A percentile compares a stretch with the other conserved stretches of the same genome.
phyloP scores from a whole-genome alignment of 2,888 invertebrate genomes.

The Ornithoptera priamus region DNA sequence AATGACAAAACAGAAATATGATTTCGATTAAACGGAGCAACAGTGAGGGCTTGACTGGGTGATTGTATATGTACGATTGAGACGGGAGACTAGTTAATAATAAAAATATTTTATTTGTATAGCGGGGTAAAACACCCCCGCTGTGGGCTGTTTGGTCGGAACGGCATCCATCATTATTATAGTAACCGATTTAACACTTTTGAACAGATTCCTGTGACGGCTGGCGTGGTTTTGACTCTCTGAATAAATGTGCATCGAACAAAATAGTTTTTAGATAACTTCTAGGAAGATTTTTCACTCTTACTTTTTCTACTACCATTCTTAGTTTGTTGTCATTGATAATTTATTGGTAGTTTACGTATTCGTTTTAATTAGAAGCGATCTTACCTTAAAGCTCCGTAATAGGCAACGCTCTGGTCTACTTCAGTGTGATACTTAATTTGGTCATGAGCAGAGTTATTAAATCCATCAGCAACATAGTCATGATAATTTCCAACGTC shows the following conservation, averaged over 20 bases:
- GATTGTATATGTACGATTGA: constrained; percentile 54
- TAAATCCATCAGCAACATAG: constrained; percentile 59
- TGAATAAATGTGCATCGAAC: constrained; percentile 46
- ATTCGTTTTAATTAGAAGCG: constrained; percentile 28
- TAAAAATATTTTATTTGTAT: constrained; percentile 80
- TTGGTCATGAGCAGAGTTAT: constrained; percentile 58
- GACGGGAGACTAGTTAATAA: constrained; percentile 72
- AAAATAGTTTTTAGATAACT: constrained; percentile 19
- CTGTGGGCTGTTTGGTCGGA: constrained; percentile 77
- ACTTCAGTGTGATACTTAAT: constrained; percentile 53
- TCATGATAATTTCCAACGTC: constrained; percentile 50
- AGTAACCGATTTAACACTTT: constrained; percentile 81
- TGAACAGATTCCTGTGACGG: constrained; percentile 73
- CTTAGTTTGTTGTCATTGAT: background rate
- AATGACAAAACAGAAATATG: constrained; percentile 81
- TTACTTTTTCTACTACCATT: background rate
- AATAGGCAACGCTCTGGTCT: constrained; percentile 54
- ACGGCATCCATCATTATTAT: constrained; percentile 79
- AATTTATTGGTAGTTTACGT: constrained; percentile 21
- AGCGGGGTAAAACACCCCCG: constrained; percentile 79
- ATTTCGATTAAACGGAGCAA: constrained; percentile 77
- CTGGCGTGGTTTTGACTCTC: constrained; percentile 54
- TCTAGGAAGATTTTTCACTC: constrained; percentile 2
- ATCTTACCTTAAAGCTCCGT: constrained; percentile 54
- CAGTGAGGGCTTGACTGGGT: constrained; percentile 53